A percentile compares a stretch with the other conserved stretches of the same genome.
These are phyloP conservation scores for Perithous albicinctus DNA, from an alignment of 2,888 invertebrate species.

Conservation along the genomic window DNA sequence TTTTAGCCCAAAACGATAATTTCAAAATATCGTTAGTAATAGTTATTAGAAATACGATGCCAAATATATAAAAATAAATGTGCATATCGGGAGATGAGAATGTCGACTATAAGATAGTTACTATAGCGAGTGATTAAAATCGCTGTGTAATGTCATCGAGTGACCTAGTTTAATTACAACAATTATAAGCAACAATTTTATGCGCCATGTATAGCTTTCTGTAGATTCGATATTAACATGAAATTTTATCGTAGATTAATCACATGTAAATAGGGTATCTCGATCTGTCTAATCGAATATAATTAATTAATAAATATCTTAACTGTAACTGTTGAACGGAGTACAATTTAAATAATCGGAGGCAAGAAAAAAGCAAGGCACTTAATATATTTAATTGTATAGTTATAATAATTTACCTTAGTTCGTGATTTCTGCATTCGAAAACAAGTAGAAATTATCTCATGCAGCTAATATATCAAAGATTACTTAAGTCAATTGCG, in stretches of 20 bases:
- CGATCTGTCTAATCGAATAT: constrained; percentile 44
- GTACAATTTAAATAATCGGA: constrained; percentile 30
- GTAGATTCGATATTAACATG: constrained; percentile 42
- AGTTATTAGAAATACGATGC: constrained; percentile 63
- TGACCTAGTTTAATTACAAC: not conserved
- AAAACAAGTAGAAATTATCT: constrained; percentile 48
- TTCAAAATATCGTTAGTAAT: constrained; percentile 12
- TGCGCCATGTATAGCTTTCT: constrained; percentile 37
- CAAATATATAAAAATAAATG: constrained; percentile 57
- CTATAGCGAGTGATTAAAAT: not conserved
- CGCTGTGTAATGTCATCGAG: not conserved
- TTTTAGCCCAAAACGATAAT: constrained; percentile 8
- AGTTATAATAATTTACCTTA: too few relatives aligned
- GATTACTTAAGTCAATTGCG: constrained; percentile 75
- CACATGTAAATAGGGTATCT: constrained; percentile 39
- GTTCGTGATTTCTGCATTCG: constrained; percentile 53
- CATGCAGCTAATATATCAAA: constrained; percentile 80
- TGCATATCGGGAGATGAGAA: constrained; percentile 47
- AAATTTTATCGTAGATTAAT: constrained; percentile 33
- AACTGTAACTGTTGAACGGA: constrained; percentile 13
- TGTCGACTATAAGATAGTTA: constrained; percentile 10
- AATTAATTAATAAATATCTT: constrained; percentile 33
- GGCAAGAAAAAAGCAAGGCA: not conserved
- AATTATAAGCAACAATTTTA: constrained; percentile 15
- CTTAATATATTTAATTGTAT: constrained; percentile 36